Conservation (phyloP, 2,797 vertebrate species). For the Falco cherrug region DNA sequence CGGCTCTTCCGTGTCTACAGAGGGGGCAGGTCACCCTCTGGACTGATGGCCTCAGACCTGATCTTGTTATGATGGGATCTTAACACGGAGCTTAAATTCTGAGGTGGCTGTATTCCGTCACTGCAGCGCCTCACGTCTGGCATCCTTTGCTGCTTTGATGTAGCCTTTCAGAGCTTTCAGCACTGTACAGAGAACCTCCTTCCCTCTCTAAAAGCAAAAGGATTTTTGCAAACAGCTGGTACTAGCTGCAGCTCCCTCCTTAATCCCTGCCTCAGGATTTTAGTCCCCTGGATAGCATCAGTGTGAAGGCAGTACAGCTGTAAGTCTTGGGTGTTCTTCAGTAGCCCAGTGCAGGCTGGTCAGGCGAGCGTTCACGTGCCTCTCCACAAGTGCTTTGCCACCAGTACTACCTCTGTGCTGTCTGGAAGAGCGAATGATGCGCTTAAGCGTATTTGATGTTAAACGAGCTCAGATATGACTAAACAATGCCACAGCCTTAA, state of each 20-base stretch:
- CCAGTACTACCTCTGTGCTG: neutral
- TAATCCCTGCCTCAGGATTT: neutral
- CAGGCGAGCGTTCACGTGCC: neutral
- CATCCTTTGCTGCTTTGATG: neutral
- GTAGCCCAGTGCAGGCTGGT: neutral
- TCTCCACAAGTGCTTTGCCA: neutral
- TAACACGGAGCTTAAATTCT: neutral
- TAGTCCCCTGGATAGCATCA: neutral
- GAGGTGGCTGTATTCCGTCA: neutral
- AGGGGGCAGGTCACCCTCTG: neutral
- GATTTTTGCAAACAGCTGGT: neutral
- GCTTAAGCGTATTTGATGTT: neutral
- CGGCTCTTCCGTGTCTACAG: neutral
- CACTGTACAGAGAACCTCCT: neutral
- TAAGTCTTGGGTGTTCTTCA: neutral
- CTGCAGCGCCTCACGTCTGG: neutral
- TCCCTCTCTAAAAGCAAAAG: neutral
- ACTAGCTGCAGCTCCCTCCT: neutral
- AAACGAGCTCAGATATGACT: neutral
- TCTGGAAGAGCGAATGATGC: neutral
- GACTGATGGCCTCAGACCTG: too few species aligned
- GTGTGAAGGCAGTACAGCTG: neutral
- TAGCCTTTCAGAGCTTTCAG: neutral
- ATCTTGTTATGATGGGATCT: neutral
- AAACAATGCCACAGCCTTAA: neutral